These are phyloP conservation scores for Dreissena polymorpha DNA, from an alignment of 1,140 invertebrate genomes.

Conservation along the genomic window DNA sequence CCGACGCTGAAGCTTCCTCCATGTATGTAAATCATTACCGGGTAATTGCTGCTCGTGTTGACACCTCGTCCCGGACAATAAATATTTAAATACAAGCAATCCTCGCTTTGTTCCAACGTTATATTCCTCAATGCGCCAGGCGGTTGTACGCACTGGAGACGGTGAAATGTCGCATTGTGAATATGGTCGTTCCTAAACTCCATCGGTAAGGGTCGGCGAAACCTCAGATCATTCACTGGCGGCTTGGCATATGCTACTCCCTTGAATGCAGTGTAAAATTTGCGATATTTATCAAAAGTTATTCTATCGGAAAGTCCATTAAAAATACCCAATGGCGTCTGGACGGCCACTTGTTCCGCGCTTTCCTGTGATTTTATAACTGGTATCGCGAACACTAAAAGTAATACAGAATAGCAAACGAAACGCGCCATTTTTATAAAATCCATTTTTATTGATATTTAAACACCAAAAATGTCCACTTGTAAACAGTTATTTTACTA, in stretches of 20 bases:
- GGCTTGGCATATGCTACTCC: slow-evolving; percentile 95
- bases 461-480: no score
- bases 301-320: neutral
- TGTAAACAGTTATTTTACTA: no score
- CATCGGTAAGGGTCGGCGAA: slow-evolving; percentile 89
- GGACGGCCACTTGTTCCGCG: no score
- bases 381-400: no score
- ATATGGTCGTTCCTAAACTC: slow-evolving; percentile 92
- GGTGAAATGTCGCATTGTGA: slow-evolving; percentile 90
- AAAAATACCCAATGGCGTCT: slow-evolving; percentile 11
- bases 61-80: slow-evolving; percentile 83
- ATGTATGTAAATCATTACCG: slow-evolving; percentile 97
- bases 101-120: slow-evolving; percentile 87
- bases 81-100: slow-evolving; percentile 96
- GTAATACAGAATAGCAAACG: no score
- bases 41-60: slow-evolving; percentile 82
- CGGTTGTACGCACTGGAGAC: slow-evolving; percentile 87
- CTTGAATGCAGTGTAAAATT: slow-evolving; percentile 91
- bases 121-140: neutral
- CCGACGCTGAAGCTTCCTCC: slow-evolving; percentile 95
- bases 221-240: slow-evolving; percentile 89
- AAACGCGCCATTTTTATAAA: no score
- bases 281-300: slow-evolving; percentile 81
- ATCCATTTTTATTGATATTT: no score
- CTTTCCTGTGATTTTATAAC: no score